Conservation (phyloP, 2,797 vertebrate species). For the Platyrinchus mystaceus region DNA sequence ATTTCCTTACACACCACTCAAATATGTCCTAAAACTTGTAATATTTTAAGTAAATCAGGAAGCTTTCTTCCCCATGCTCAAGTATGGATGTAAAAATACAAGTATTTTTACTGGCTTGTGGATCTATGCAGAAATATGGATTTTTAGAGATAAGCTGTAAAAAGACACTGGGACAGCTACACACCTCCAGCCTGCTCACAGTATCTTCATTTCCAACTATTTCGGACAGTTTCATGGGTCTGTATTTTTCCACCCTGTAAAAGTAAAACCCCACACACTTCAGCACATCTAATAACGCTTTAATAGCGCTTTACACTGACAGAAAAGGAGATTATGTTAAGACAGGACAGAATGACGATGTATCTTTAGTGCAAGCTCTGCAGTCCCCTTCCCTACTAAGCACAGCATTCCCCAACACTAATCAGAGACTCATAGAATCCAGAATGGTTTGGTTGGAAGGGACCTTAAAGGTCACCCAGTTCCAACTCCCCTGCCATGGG, state of each 20-base stretch:
- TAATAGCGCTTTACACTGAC: background rate
- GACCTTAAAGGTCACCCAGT: accelerated
- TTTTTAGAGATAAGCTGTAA: background rate
- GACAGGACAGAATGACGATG: accelerated
- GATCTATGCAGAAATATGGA: background rate
- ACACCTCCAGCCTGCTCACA: constrained; percentile 86
- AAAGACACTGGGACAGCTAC: background rate
- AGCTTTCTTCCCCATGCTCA: background rate
- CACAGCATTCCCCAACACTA: background rate
- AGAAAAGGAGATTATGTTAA: background rate
- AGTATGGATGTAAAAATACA: background rate
- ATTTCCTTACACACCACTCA: background rate
- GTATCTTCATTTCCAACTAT: constrained; percentile 88
- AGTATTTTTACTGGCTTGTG: background rate
- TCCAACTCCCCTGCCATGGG: background rate
- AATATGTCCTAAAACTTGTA: background rate
- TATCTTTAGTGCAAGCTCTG: background rate
- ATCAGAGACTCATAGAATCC: background rate
- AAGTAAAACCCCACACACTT: background rate
- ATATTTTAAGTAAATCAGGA: background rate
- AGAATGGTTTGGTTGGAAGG: background rate
- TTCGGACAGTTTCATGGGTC: constrained; percentile 85
- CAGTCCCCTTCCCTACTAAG: background rate
- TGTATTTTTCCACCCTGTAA: constrained; percentile 93
- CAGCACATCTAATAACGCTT: background rate